Evolutionary conservation across 2,797 vertebrate genomes (phyloP).

Genomic region (Coregonus suidteri): DNA sequence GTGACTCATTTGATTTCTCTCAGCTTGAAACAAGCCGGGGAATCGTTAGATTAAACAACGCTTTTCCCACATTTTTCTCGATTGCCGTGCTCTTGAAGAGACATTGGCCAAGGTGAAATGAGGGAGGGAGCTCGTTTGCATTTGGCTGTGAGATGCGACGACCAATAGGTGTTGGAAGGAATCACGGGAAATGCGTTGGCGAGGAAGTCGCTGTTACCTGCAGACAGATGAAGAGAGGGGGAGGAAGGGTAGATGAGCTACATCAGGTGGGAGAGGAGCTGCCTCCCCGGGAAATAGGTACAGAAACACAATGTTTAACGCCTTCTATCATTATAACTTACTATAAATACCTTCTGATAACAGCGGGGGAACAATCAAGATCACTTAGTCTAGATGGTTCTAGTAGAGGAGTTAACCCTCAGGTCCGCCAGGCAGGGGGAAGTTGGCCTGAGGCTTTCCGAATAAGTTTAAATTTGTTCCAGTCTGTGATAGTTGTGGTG

Average conservation of each 20-base stretch:
- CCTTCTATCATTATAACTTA: no score
- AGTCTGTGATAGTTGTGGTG: constrained; percentile 35
- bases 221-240: not conserved
- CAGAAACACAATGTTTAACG: no score
- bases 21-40: constrained; percentile 41
- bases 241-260: constrained; percentile 18
- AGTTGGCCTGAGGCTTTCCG: constrained; percentile 37
- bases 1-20: constrained; percentile 55
- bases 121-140: constrained; percentile 45
- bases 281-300: no score
- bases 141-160: constrained; percentile 49
- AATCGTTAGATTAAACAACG: constrained; percentile 31
- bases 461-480: constrained; percentile 32
- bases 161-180: constrained; percentile 57
- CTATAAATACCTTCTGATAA: no score
- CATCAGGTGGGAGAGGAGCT: constrained; percentile 61
- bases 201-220: constrained; percentile 32
- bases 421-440: constrained; percentile 32
- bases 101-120: constrained; percentile 40
- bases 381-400: no score
- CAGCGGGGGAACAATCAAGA: no score
- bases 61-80: constrained; percentile 35
- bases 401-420: constrained; percentile 36
- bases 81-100: constrained; percentile 41
- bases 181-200: constrained; percentile 39